These are phyloP conservation scores for Oscheius sp. DNA, from an alignment of 2,888 invertebrate species.

Conservation along the genomic window DNA sequence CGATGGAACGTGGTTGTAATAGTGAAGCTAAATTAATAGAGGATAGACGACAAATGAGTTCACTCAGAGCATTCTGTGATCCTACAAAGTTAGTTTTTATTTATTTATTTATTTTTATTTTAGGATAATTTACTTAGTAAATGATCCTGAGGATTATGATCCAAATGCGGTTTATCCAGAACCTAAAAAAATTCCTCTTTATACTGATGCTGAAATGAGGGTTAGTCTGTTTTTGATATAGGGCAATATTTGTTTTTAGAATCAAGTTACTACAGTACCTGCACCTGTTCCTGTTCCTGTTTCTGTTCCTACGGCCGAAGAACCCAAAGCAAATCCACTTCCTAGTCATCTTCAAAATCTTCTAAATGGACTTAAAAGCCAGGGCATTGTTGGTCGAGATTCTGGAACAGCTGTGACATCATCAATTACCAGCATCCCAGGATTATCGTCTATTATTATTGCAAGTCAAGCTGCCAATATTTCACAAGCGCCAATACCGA, in stretches of 20 bases:
- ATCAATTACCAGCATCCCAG: neutral
- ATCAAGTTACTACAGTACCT: neutral
- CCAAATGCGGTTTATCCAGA: constrained; percentile 14
- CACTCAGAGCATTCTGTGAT: constrained; percentile 25
- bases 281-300: neutral
- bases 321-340: constrained; percentile 1
- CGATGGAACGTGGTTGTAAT: neutral
- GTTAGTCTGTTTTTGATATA: neutral
- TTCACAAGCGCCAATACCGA: constrained; percentile 1
- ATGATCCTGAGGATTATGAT: constrained; percentile 30
- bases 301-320: constrained; percentile 3
- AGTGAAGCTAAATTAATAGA: constrained; percentile 30
- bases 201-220: neutral
- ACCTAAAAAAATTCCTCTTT: neutral
- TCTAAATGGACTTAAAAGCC: constrained; percentile 23
- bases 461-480: neutral
- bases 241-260: neutral
- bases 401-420: neutral
- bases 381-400: constrained; percentile 11
- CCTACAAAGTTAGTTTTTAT: constrained; percentile 22
- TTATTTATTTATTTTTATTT: neutral
- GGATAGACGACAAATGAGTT: constrained; percentile 4
- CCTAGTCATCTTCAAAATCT: constrained; percentile 28
- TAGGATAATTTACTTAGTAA: constrained; percentile 4
- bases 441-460: neutral